Conservation (phyloP, 1,140 invertebrate genomes). For the Drosophila punjabiensis region DNA sequence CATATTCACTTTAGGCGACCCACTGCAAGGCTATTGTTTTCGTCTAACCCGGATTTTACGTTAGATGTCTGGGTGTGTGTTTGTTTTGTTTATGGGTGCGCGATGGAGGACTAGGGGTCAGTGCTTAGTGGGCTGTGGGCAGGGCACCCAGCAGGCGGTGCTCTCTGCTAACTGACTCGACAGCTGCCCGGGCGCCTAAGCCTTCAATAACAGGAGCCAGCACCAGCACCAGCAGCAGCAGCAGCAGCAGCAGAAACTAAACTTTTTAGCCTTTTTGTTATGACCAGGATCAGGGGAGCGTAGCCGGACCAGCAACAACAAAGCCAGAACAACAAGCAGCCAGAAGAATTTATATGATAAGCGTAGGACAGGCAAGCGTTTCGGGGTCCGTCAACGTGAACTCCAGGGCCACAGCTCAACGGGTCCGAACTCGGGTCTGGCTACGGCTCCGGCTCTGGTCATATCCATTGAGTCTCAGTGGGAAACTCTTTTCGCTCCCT, state of each 20-base stretch:
- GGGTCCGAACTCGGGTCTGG: slow-evolving; percentile 44
- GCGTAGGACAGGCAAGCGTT: slow-evolving; percentile 57
- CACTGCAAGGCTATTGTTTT: slow-evolving; percentile 61
- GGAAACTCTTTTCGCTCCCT: slow-evolving; percentile 22
- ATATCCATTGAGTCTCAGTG: slow-evolving; percentile 57
- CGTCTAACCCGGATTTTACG: slow-evolving; percentile 62
- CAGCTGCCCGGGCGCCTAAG: slow-evolving; percentile 67
- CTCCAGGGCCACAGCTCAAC: slow-evolving; percentile 60
- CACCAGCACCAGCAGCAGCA: slow-evolving; percentile 29
- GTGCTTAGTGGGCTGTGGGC: neutral
- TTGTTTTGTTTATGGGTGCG: slow-evolving; percentile 50
- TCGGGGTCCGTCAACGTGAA: slow-evolving; percentile 59
- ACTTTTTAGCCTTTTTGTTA: slow-evolving; percentile 80
- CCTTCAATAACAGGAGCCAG: slow-evolving; percentile 75
- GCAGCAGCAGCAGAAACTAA: slow-evolving; percentile 50
- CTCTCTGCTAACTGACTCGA: slow-evolving; percentile 62
- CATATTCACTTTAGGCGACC: slow-evolving; percentile 20
- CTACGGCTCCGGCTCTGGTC: slow-evolving; percentile 1
- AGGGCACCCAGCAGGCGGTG: slow-evolving; percentile 25
- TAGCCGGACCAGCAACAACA: slow-evolving; percentile 18
- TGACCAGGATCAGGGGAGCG: slow-evolving; percentile 60
- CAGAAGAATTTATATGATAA: slow-evolving; percentile 82
- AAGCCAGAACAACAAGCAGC: slow-evolving; percentile 54
- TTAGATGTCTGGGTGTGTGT: slow-evolving; percentile 27
- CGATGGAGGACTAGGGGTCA: slow-evolving; percentile 17